Evolutionary conservation across 2,888 invertebrate genomes (phyloP), one percentile per base, ranked within the genome.

Genomic region (Calameuta pallipes): DNA sequence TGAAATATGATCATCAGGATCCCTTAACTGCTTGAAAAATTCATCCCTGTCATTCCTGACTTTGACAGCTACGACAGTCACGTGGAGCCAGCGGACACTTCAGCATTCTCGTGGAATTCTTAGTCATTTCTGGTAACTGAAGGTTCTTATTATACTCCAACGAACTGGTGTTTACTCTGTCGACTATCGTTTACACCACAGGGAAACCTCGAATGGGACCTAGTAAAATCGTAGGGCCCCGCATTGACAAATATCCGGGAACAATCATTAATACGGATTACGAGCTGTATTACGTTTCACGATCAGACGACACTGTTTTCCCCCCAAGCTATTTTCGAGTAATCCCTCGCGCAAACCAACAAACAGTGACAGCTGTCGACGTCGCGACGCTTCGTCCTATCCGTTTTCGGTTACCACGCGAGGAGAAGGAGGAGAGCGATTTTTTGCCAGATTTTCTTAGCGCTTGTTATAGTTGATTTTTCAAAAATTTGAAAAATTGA

Each of bases 321-420:
- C 80, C 78, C 76, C 81, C 82, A 84, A 88, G 87, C 87, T 89
- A 89, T 89, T 90, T 89, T 87, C 87, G 85, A 87, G 87, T 90
- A 90, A 90, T 90, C 89, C 89, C 86, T 82, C 80, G 80, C 83
- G 87, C 87, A 87, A 89, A 89, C 88, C 90, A 90, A 90, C 90
- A 90, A 90, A 89, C 87, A 90, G 86, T 87, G 86, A 87, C 91
- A 91, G 91, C 91, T 90, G 91, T 86, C 89, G 86, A 89, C 85
- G 86, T 85, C 84, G 71, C 71, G 23, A 83, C 82, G 76, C 71
- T 78, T 78, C 75, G 83, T 83, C 11, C 71, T 71, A 83, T 84
- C 81, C 82, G 81, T 82, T 85, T 86, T 84, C 79, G 79, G 71
- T 56, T 56, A 56, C 56, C 2, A 23, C 56, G 56, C 56, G 56